A percentile compares a stretch with the other conserved stretches of the same genome.
These are phyloP conservation scores for Apaloderma vittatum DNA, from an alignment of 2,113 vertebrate genomes.

Conservation along the genomic window DNA sequence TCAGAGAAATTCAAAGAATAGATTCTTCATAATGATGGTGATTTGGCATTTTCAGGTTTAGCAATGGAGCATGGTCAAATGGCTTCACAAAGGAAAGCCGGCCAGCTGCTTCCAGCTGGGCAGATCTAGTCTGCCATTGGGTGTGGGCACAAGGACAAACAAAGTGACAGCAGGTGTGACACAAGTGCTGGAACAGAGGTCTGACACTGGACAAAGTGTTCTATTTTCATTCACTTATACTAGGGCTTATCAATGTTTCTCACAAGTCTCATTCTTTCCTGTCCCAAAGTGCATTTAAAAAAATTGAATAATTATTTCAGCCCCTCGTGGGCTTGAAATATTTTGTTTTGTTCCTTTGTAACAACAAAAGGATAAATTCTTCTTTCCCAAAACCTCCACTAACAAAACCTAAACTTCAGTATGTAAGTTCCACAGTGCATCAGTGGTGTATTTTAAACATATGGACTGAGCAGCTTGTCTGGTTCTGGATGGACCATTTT, in stretches of 20 bases:
- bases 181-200: not conserved
- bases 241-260: not conserved
- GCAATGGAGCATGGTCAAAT: not conserved
- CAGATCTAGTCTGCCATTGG: not conserved
- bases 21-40: not conserved
- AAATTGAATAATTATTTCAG: not conserved
- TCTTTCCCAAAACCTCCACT: not conserved
- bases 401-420: constrained; percentile 1
- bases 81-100: not conserved
- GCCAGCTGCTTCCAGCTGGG: not conserved
- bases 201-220: not conserved
- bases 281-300: not conserved
- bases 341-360: not conserved
- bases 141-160: not conserved
- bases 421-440: not conserved
- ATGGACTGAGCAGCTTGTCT: constrained; percentile 36
- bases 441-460: constrained; percentile 21
- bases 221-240: not conserved
- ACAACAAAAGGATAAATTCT: not conserved
- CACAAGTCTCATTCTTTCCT: not conserved
- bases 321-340: fast-evolving
- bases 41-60: not conserved
- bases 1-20: not conserved
- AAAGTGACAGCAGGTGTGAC: not conserved
- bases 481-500: not conserved